phyloP scores from a whole-genome alignment of 1,140 invertebrate species.

The Phortica variegata region DNA sequence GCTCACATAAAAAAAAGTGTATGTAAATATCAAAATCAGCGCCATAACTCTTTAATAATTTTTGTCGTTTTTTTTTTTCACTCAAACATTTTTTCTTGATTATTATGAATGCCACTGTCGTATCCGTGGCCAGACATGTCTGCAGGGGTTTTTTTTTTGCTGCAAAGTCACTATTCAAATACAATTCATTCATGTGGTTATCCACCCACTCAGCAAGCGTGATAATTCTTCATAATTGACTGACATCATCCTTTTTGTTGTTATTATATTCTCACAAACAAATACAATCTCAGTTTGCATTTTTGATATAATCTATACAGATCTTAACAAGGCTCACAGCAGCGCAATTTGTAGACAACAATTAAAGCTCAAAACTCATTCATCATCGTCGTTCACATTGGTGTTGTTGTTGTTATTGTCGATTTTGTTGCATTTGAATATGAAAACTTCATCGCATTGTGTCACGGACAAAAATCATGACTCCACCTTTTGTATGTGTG shows the following conservation, averaged over 20 bases:
- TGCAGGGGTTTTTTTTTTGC: background rate
- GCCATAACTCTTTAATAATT: constrained; percentile 21
- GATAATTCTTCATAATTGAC: constrained; percentile 42
- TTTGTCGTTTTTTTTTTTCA: constrained; percentile 24
- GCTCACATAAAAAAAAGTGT: constrained; percentile 1
- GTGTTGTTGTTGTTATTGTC: constrained; percentile 22
- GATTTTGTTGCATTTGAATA: too few species aligned
- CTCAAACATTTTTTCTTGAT: constrained; percentile 34
- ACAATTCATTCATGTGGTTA: too few species aligned
- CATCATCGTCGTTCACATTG: constrained; percentile 43
- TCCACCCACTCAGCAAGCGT: constrained; percentile 15
- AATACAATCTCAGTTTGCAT: too few species aligned
- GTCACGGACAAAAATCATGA: too few species aligned
- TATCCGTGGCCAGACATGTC: constrained; percentile 22
- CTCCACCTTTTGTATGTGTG: constrained; percentile 11
- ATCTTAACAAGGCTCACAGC: constrained; percentile 23
- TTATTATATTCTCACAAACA: too few species aligned
- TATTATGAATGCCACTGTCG: constrained; percentile 47
- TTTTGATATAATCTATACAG: constrained; percentile 21
- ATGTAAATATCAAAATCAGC: constrained; percentile 14
- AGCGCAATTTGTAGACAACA: constrained; percentile 45
- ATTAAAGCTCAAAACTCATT: constrained; percentile 42
- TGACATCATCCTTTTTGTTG: constrained; percentile 36
- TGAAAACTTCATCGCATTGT: too few species aligned
- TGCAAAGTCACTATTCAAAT: too few species aligned